phyloP scores from a whole-genome alignment of 2,797 vertebrate species.

The Octomys mimax region DNA sequence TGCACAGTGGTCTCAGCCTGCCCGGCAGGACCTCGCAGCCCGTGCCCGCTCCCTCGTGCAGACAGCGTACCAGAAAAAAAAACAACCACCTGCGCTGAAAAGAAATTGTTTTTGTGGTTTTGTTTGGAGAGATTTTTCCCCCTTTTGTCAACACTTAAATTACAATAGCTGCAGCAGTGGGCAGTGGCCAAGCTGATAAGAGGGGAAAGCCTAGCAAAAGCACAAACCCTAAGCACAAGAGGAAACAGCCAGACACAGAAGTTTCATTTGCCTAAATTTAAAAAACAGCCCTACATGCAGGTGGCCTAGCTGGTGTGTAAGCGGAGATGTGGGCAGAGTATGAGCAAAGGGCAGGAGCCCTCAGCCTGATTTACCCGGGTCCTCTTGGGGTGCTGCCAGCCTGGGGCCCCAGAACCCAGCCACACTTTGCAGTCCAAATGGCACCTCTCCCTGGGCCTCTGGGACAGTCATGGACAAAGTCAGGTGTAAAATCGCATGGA shows the following conservation, averaged over 20 bases:
- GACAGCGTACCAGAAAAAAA: conserved; percentile 45
- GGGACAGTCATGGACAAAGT: background rate
- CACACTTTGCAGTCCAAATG: background rate
- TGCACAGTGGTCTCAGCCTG: background rate
- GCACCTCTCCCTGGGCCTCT: background rate
- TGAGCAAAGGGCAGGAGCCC: background rate
- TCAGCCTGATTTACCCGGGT: background rate
- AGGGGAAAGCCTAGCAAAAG: conserved; percentile 57
- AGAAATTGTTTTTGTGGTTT: conserved; percentile 31
- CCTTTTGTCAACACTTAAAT: conserved; percentile 64
- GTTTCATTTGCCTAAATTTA: conserved; percentile 61
- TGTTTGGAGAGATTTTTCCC: conserved; percentile 5
- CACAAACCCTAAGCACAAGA: background rate
- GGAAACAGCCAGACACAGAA: conserved; percentile 61
- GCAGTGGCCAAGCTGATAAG: conserved; percentile 77
- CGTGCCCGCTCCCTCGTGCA: background rate
- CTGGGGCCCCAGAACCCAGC: background rate
- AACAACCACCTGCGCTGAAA: background rate
- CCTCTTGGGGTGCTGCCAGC: background rate
- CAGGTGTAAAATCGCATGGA: background rate
- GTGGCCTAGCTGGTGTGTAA: background rate
- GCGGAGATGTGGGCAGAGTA: background rate
- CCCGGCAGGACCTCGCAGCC: background rate
- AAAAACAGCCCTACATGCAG: conserved; percentile 30
- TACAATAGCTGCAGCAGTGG: conserved; percentile 65